These are phyloP conservation scores for Kradibia gibbosae DNA, from an alignment of 1,140 invertebrate species.

Conservation along the genomic window DNA sequence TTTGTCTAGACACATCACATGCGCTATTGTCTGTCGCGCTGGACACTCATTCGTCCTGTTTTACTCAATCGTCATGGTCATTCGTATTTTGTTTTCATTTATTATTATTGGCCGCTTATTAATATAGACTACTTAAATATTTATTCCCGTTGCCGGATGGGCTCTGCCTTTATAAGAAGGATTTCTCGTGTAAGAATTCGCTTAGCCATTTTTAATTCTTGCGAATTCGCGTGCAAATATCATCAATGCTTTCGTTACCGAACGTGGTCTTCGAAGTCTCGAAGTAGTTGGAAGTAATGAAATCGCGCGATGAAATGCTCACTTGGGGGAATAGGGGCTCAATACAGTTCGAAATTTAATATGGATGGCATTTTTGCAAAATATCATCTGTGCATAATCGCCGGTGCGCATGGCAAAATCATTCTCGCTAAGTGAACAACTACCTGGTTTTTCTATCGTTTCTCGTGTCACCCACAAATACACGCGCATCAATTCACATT, in stretches of 20 bases:
- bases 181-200: neutral
- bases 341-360: neutral
- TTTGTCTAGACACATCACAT: slow-evolving; percentile 70
- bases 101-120: slow-evolving; percentile 14
- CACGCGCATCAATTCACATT: slow-evolving; percentile 17
- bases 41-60: slow-evolving; percentile 39
- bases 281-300: slow-evolving; percentile 1
- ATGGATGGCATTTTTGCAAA: neutral
- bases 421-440: neutral
- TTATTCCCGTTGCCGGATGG: no score
- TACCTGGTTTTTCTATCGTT: neutral
- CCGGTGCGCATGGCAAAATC: neutral
- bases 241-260: neutral
- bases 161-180: neutral
- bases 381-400: neutral
- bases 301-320: neutral
- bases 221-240: neutral
- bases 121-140: neutral
- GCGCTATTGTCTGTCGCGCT: slow-evolving; percentile 62
- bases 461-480: neutral
- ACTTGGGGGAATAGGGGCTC: neutral
- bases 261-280: neutral
- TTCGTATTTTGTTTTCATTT: slow-evolving; percentile 18
- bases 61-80: slow-evolving; percentile 6
- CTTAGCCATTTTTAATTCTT: neutral